Conservation (phyloP, 2,888 invertebrate genomes). For the Macrosoma leucophasiata region DNA sequence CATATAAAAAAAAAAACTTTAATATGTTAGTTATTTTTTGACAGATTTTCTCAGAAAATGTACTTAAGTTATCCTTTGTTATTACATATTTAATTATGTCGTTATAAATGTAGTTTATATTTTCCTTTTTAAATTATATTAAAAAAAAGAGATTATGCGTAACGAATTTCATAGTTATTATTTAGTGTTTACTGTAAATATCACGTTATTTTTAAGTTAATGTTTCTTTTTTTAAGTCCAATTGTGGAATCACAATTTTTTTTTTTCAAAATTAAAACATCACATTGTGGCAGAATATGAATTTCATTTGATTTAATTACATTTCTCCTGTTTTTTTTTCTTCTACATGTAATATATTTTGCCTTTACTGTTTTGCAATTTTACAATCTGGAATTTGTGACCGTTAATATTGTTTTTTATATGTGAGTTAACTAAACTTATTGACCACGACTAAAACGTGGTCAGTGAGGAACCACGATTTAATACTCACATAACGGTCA, state of each 20-base stretch:
- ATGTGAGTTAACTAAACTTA: too few relatives aligned
- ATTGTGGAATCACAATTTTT: conserved; percentile 13
- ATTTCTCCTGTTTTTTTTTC: conserved; percentile 13
- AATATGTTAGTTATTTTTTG: conserved; percentile 34
- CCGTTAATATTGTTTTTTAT: too few relatives aligned
- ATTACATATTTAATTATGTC: conserved; percentile 21
- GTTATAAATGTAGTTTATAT: conserved; percentile 15
- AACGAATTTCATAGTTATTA: conserved; percentile 24
- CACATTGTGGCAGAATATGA: conserved; percentile 25
- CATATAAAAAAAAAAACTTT: conserved; percentile 3
- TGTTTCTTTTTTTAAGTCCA: conserved; percentile 7
- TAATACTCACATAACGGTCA: too few relatives aligned
- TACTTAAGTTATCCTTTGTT: conserved; percentile 30
- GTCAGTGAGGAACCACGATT: too few relatives aligned
- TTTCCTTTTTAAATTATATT: conserved; percentile 21
- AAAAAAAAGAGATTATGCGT: conserved; percentile 26
- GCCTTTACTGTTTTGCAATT: not conserved
- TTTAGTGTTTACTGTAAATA: conserved; percentile 19
- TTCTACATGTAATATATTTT: too few relatives aligned
- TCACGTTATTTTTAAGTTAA: conserved; percentile 3
- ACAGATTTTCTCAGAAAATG: conserved; percentile 31
- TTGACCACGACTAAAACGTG: too few relatives aligned
- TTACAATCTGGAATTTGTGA: not conserved
- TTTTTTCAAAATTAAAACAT: conserved; percentile 26
- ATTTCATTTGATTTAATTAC: conserved; percentile 23